Percentiles rank a stretch among this genome's conserved stretches.
phyloP scores from a whole-genome alignment of 2,888 invertebrate species.

The Melanostoma mellinum region DNA sequence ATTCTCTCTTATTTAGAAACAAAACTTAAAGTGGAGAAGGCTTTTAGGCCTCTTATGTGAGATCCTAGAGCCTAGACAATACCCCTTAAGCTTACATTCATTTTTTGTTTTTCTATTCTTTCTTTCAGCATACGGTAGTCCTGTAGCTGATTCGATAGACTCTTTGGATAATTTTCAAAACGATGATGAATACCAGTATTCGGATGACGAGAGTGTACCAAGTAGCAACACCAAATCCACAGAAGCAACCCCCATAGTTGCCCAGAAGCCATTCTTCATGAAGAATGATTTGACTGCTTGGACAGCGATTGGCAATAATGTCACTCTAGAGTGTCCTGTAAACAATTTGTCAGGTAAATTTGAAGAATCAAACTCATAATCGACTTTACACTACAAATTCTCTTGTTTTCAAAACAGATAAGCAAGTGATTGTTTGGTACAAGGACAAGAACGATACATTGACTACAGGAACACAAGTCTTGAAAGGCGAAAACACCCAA shows the following conservation, averaged over 20 bases:
- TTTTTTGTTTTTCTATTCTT: background rate
- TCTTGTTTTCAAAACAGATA: constrained; percentile 22
- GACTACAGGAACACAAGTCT: constrained; percentile 72
- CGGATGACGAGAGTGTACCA: constrained; percentile 50
- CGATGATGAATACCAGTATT: constrained; percentile 61
- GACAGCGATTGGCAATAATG: constrained; percentile 48
- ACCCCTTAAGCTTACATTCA: background rate
- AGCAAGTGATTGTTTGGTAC: constrained; percentile 75
- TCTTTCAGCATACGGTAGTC: constrained; percentile 38
- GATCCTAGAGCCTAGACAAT: background rate
- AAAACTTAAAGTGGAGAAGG: background rate
- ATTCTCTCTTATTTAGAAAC: background rate
- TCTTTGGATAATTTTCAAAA: constrained; percentile 26
- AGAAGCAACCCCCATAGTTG: background rate
- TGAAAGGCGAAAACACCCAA: constrained; percentile 73
- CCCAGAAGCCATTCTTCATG: constrained; percentile 41
- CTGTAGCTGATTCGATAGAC: constrained; percentile 18
- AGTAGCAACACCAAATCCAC: constrained; percentile 25
- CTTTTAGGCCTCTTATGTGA: background rate
- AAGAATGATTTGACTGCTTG: constrained; percentile 30
- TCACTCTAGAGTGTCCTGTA: constrained; percentile 38
- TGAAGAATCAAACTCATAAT: background rate
- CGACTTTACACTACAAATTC: background rate
- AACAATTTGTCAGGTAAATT: constrained; percentile 51
- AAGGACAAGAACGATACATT: constrained; percentile 66